Evolutionary conservation across 2,888 invertebrate species (phyloP), one percentile per base, ranked within the genome.

Genomic region (Nomada ruficornis): DNA sequence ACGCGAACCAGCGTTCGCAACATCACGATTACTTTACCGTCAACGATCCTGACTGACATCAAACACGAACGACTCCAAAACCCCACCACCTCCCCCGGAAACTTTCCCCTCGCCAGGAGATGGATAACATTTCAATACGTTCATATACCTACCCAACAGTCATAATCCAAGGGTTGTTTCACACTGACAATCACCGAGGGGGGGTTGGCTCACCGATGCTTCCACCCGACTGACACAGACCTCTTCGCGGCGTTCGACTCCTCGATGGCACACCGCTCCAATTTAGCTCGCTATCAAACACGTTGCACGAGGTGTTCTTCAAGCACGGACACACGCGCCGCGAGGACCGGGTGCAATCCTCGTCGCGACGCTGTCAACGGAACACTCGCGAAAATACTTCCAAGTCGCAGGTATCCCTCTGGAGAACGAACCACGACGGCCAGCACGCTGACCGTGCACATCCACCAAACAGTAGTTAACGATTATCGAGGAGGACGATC

Each of bases 91-190:
- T 0, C 7, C 7, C 36, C 54, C 36, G 4, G 18, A 4, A 57
- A 23, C 42, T 18, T 4, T n/a, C 23, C 26, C 67, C 4, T 1
- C 15, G 2, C 3, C 20, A 0, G 44, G 13, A n/a, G 2, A n/a
- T 2, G 26, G 29, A 1, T n/a, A 50, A 47, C 7, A 4, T 18
- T 23, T 26, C 2, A 26, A 26, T 18, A 64, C 5, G n/a, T 54
- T 50, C 50, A 0, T n/a, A n/a, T 88, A 90, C 89, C 74, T 89
- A 89, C 89, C 89, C 90, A 71, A 84, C 62, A 74, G 87, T 89
- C 89, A 90, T 89, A 89, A 90, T 89, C 90, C 90, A 87, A 86
- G 63, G 57, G 82, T n/a, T 79, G 76, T 54, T 57, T 74, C 79
- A 52, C 84, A 82, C 86, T 82, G 88, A 63, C 77, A 78, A 84